Evolutionary conservation across 2,797 vertebrate species (phyloP), one percentile per base, ranked within the genome.

Genomic region (Knipowitschia caucasica): DNA sequence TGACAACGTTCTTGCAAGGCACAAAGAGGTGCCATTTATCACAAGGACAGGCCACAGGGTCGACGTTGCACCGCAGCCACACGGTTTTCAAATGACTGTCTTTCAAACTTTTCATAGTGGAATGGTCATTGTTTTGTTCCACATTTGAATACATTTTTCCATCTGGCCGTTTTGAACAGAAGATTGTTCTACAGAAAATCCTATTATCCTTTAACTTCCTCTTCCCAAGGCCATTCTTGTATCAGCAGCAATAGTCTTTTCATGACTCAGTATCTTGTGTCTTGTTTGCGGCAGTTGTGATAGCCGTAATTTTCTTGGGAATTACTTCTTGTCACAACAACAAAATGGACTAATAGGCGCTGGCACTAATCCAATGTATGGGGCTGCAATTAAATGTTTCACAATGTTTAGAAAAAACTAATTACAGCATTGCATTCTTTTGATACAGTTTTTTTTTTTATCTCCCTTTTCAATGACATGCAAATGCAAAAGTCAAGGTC

Each of bases 21-120:
- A 8, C 23, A 34, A 2, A 62, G 25, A 58, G 38, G 30, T 62
- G 23, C 52, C 27, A 66, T 62, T 65, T 59, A 59, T 61, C 62
- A 45, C 53, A 27, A 67, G 56, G 54, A 73, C 54, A 56, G 67
- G 47, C 44, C 35, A 31, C 18, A 12, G 20, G 3, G 27, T 50
- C 65, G 52, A 64, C 36, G 42, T 63, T 51, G 24, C 60, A 45
- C 56, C 50, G 53, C 53, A 49, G 53, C 58, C 58, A 15, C 4
- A 53, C 44, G 60, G 33, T 64, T 63, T 54, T 20, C 57, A n/a
- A 53, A 31, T 54, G 59, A 70, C 57, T 64, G 60, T 47, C 46
- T 7, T 53, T 53, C 26, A 7, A 17, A 1, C 1, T 21, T 39
- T 20, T 8, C 4, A n/a, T 15, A 2, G 2, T 2, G 2, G 2